Conservation (phyloP, 2,797 vertebrate genomes). For the Esox lucius region DNA sequence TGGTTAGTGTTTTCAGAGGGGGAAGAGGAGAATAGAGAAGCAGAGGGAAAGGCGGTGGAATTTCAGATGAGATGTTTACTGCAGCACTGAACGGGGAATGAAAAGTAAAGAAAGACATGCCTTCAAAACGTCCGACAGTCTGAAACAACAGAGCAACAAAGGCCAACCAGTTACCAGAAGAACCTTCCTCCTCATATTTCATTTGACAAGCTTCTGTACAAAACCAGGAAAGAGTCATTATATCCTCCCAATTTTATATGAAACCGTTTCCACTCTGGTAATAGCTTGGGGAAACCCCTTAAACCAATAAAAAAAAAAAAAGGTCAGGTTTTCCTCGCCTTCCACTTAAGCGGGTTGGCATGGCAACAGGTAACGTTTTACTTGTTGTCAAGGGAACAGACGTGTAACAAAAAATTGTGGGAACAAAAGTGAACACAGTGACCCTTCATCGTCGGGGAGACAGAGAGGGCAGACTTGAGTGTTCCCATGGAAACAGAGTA, state of each 20-base stretch:
- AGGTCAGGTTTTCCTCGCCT: conserved; percentile 44
- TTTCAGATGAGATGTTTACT: conserved; percentile 9
- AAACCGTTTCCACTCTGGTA: conserved; percentile 11
- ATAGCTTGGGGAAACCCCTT: conserved; percentile 42
- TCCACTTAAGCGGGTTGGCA: conserved; percentile 60
- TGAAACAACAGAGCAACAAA: conserved; percentile 1
- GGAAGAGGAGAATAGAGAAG: too few species aligned
- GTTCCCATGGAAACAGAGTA: conserved; percentile 76
- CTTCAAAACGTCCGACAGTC: neutral
- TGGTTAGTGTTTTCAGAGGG: neutral
- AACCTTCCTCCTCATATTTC: neutral
- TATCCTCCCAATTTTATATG: neutral
- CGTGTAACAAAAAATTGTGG: conserved; percentile 73
- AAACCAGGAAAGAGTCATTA: neutral
- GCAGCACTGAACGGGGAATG: conserved; percentile 2
- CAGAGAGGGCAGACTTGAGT: conserved; percentile 69
- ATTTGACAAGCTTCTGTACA: neutral
- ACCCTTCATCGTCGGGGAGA: conserved; percentile 62
- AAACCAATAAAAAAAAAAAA: conserved; percentile 62
- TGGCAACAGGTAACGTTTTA: conserved; percentile 68
- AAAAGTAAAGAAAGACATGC: conserved; percentile 11
- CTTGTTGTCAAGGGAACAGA: conserved; percentile 55
- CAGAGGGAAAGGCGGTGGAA: neutral
- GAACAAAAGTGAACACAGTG: conserved; percentile 66
- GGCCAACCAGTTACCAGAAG: neutral